Evolutionary conservation across 64 coral and sea anemone species (phyloP), one percentile per base, ranked within the genome.

Genomic region (Catalaphyllia jardinei): DNA sequence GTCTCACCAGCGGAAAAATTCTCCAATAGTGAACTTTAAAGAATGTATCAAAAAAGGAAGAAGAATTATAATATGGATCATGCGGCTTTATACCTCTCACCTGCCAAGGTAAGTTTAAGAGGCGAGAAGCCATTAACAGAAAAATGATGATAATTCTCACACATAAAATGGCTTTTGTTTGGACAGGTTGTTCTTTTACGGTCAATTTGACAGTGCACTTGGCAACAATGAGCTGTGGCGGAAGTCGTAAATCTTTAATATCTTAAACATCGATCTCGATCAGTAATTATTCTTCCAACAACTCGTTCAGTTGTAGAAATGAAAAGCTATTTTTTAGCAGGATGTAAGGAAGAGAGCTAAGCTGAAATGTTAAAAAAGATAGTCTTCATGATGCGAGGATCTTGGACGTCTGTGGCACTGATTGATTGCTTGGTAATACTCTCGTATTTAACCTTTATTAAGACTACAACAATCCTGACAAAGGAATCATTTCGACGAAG

Each of bases 181-280:
- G 0, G 4, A 51, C 81, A 85, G 81, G 81, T 85, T 64, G 1
- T 39, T 31, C 20, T 85, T 71, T 85, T 24, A 85, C 81, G 81
- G 81, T 85, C 39, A 71, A 8, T n/a, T 51, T 71, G 63, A 69
- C 81, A 49, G 28, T 50, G 63, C 38, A 67, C 29, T 22, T 17
- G 39, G 9, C 0, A 85, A 85, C 81, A 85, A 65, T 71, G 61
- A 28, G 25, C 22, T 69, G 39, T 51, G 22, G 10, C 8, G 14
- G 24, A 14, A 50, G 3, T 69, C 22, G 31, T 85, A 6, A 85
- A 85, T 69, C 22, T 85, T 85, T 85, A 51, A 85, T 85, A 16
- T 29, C 31, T 71, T 25, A 12, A 71, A 51, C 39, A 28, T 71
- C 74, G 42, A 46, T 38, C 74, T 42, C 42, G 39, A 52, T 46